Evolutionary conservation across 1,140 invertebrate species (phyloP).

Genomic region (Caenorhabditis inopinata): DNA sequence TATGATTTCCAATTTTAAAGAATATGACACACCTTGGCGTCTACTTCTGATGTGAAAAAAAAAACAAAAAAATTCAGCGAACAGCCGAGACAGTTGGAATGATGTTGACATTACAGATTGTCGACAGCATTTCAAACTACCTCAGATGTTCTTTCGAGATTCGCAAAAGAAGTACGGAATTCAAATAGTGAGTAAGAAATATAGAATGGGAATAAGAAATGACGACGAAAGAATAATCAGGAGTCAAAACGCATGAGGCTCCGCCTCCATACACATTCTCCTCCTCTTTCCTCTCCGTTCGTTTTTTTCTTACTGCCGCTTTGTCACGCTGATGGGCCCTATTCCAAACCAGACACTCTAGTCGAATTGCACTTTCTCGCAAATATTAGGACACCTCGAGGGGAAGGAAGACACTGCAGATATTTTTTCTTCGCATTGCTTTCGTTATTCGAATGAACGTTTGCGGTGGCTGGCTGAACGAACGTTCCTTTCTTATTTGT

Average conservation of each 20-base stretch:
- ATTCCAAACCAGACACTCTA: constrained; percentile 14
- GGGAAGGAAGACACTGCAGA: not conserved
- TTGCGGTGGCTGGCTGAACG: not conserved
- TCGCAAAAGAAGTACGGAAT: no score
- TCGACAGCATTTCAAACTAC: constrained; percentile 21
- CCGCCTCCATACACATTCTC: not conserved
- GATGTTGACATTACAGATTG: not conserved
- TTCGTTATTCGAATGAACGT: no score
- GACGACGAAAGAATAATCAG: not conserved
- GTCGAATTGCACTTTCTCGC: constrained; percentile 6
- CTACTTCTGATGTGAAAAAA: not conserved
- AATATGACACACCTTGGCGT: no score
- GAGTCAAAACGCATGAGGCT: not conserved
- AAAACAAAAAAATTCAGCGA: not conserved
- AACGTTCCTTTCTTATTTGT: not conserved
- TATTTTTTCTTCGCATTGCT: not conserved
- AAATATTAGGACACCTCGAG: constrained; percentile 20
- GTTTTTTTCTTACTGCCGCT: not conserved
- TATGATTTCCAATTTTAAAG: no score
- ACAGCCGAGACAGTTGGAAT: constrained; percentile 17
- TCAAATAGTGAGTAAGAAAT: not conserved
- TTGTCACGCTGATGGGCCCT: constrained; percentile 12
- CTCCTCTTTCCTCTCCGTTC: not conserved
- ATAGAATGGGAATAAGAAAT: not conserved
- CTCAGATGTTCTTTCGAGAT: not conserved